Evolutionary conservation across 2,888 invertebrate species (phyloP), one percentile per base, ranked within the genome.

Genomic region (Tortricodes alternella): DNA sequence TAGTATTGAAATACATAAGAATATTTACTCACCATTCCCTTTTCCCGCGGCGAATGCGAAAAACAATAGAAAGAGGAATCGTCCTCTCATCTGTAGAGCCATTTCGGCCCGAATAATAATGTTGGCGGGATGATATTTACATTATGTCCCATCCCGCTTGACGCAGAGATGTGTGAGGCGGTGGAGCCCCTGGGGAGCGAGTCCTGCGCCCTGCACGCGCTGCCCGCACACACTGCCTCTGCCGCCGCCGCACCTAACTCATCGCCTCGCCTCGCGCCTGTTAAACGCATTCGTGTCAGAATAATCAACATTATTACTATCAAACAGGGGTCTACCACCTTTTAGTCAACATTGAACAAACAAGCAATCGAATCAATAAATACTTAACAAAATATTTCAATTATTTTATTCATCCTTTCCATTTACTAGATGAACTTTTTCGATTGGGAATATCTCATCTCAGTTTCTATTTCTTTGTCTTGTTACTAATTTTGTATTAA

Each of bases 121-220:
- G 70, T 75, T 69, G 71, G 68, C 67, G 65, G 68, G 70, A 71
- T 73, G 67, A 71, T 81, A 66, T 82, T 80, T 80, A 73, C 74
- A 80, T 75, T 74, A 62, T 77, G 72, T 80, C 85, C 89, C 89
- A 89, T 89, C 75, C 87, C 89, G 86, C 69, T 73, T 67, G 65
- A 59, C 62, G 63, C 67, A 61, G 65, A 62, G 41, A n/a, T 57
- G 57, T 41, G 65, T 44, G 58, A 41, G 37, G 21, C 11, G 44
- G 21, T n/a, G 19, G n/a, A 24, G 39, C 38, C 39, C 46, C 35
- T 15, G 37, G 58, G 24, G 50, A 39, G 32, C 44, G 32, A 39
- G 32, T 18, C n/a, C 27, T 27, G 27, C n/a, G 27, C 8, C 9
- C 23, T 41, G 41, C 13, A 15, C 48, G 48, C 73, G 67, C 75